Evolutionary conservation across 2,113 vertebrate species (phyloP), one percentile per base, ranked within the genome.

Genomic region (Hylia prasina): DNA sequence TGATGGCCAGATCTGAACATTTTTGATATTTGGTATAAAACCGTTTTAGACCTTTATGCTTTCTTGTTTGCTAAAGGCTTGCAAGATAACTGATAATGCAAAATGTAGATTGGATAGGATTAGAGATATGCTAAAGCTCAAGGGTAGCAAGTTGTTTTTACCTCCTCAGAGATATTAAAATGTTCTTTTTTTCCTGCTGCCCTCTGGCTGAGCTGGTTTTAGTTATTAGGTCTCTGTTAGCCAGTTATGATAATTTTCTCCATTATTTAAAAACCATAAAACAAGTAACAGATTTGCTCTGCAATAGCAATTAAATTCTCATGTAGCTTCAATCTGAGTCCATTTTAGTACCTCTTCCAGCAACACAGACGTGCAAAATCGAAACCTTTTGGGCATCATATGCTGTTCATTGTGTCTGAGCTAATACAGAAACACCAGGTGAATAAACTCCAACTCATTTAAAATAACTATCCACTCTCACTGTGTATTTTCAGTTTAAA

Each of bases 211-310:
- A 76, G 57, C 30, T 66, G 57, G 0, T 69, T 89, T 87, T 58
- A 82, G 71, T 85, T 89, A 57, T 79, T 91, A 63, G 21, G 48
- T 50, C 63, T 88, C 79, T 87, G 60, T 78, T 95, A 95, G 33
- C 53, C 44, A 37, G 21, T 37, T 61, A 86, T 39, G 63, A 50
- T 58, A 30, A 86, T 94, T 83, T 83, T 3, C 24, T 70, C 39
- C 80, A 75, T 93, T 81, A 84, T n/a, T 92, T 81, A 68, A 82
- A 87, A 53, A 53, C 3, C 13, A 13, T 70, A 50, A 87, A 89
- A 80, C 45, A 58, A 35, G 42, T 30, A 35, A 19, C 23, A 31
- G 25, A 53, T 82, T 82, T 50, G 9, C 30, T 9, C 24, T 33
- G 51, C 15, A 54, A 13, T 4, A 51, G 15, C 35, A 87, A 78